Percentiles rank a stretch among this genome's conserved stretches.
Conservation (phyloP, 1,140 invertebrate species). For the Drosophila kurseongensis region DNA sequence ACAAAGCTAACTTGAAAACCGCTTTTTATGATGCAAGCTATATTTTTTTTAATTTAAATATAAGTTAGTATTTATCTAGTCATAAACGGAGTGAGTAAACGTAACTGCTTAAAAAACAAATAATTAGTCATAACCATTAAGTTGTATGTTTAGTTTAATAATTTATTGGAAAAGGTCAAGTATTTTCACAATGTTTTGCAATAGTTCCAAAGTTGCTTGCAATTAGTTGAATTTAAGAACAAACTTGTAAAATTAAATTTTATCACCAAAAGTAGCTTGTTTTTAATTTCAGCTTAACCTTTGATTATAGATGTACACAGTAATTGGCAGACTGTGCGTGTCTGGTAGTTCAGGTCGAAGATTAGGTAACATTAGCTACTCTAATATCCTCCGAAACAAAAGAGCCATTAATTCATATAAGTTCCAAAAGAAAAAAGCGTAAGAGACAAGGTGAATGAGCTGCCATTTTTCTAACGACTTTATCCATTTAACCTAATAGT, state of each 20-base stretch:
- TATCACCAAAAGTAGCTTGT: not conserved
- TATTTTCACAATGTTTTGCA: conserved; percentile 1
- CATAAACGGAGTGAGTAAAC: too few species aligned
- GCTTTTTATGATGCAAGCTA: too few species aligned
- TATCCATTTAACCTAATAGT: conserved; percentile 54
- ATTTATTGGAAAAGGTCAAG: conserved; percentile 7
- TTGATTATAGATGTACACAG: too few species aligned
- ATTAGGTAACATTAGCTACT: not conserved
- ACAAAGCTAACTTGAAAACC: too few species aligned
- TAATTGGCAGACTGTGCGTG: too few species aligned
- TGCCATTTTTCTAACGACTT: conserved; percentile 22
- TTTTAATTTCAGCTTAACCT: too few species aligned
- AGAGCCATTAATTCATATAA: not conserved
- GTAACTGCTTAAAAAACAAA: not conserved
- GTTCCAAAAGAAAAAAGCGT: conserved; percentile 15
- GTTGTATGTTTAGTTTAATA: not conserved
- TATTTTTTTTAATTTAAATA: too few species aligned
- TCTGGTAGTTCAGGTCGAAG: too few species aligned
- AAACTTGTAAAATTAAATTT: not conserved
- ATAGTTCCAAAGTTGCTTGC: not conserved
- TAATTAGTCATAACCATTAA: conserved; percentile 2
- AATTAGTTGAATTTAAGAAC: too few species aligned
- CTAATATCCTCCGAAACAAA: not conserved
- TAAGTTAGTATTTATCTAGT: too few species aligned
- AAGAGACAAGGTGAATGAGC: not conserved